These are phyloP conservation scores for Zaprionus vittiger DNA, from an alignment of 1,140 invertebrate species.

Conservation along the genomic window DNA sequence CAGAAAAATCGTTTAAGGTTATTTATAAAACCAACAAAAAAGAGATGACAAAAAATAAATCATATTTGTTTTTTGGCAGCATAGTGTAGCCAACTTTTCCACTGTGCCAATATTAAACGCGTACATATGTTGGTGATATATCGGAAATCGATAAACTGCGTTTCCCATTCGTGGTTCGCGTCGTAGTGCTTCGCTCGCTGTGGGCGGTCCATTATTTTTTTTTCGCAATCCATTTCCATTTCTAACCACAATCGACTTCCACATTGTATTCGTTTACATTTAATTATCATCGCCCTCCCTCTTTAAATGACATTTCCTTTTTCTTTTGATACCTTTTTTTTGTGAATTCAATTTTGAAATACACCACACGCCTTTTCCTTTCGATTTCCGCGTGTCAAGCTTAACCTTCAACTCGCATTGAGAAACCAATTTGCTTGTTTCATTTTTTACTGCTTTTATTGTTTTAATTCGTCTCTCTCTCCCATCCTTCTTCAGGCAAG, in stretches of 20 bases:
- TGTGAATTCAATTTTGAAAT: constrained; percentile 39
- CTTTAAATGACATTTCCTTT: constrained; percentile 20
- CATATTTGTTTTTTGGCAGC: neutral
- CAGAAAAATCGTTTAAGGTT: constrained; percentile 73
- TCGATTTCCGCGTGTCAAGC: constrained; percentile 62
- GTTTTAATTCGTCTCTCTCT: constrained; percentile 41
- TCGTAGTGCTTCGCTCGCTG: neutral
- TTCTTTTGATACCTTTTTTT: constrained; percentile 9
- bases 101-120: constrained; percentile 4
- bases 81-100: neutral
- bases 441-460: constrained; percentile 11
- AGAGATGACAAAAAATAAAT: constrained; percentile 19
- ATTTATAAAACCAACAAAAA: constrained; percentile 68
- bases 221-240: constrained; percentile 10
- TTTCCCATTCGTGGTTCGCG: neutral
- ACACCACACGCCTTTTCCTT: constrained; percentile 12
- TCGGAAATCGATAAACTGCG: constrained; percentile 38
- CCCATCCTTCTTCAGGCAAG: constrained; percentile 9
- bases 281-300: constrained; percentile 23
- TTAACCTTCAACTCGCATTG: constrained; percentile 82
- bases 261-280: constrained; percentile 41
- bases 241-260: constrained; percentile 36
- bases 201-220: neutral
- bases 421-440: constrained; percentile 66
- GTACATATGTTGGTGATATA: neutral